Evolutionary conservation across 2,113 vertebrate genomes (phyloP).

Genomic region (Buteo buteo): DNA sequence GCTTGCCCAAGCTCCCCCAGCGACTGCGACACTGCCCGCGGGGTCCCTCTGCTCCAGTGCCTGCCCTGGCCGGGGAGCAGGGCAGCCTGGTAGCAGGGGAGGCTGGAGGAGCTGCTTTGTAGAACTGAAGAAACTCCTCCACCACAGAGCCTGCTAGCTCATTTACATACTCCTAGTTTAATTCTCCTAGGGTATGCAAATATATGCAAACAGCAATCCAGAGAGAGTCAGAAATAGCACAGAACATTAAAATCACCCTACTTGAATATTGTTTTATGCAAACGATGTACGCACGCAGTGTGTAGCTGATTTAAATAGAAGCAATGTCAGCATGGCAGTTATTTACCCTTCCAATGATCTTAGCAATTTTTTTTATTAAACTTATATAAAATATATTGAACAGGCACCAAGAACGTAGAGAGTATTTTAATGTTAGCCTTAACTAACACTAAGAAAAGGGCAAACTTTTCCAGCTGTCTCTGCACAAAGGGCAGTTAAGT

Average conservation of each 20-base stretch:
- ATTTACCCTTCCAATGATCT: conserved; percentile 72
- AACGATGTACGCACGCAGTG: conserved; percentile 73
- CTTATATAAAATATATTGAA: conserved; percentile 55
- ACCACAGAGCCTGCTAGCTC: conserved; percentile 77
- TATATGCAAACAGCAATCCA: conserved; percentile 99
- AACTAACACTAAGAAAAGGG: conserved; percentile 51
- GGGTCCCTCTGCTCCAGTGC: background rate
- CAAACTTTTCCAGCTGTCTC: background rate
- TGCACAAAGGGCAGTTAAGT: background rate
- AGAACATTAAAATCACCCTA: conserved; percentile 91
- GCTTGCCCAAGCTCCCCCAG: background rate
- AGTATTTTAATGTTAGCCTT: conserved; percentile 50
- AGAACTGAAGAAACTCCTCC: conserved; percentile 49
- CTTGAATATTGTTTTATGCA: conserved; percentile 91
- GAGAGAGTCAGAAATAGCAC: conserved; percentile 99
- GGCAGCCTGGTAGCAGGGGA: background rate
- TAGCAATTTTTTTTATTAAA: conserved; percentile 64
- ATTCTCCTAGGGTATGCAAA: conserved; percentile 99
- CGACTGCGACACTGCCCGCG: accelerated
- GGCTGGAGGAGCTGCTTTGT: conserved; percentile 50
- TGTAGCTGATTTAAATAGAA: conserved; percentile 78
- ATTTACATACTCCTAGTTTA: conserved; percentile 98
- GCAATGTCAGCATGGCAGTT: conserved; percentile 72
- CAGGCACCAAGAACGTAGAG: background rate
- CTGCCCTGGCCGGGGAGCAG: background rate